Conservation (phyloP, 2,797 vertebrate genomes). For the Microtus obscurus region DNA sequence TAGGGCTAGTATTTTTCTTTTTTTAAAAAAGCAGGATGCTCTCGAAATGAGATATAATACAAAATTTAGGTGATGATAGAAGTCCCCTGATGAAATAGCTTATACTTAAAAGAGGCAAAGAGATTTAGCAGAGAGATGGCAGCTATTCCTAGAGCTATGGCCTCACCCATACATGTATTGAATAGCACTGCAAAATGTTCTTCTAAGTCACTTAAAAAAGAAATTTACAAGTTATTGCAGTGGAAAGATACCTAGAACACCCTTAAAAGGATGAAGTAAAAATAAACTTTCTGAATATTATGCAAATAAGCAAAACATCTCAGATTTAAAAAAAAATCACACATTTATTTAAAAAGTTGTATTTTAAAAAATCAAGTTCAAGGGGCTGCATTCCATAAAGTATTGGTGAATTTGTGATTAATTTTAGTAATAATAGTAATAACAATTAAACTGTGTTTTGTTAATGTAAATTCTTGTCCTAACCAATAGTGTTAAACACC, state of each 20-base stretch:
- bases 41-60: conserved; percentile 1
- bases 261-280: background rate
- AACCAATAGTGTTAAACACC: background rate
- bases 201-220: conserved; percentile 39
- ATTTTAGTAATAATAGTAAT: background rate
- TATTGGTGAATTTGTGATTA: background rate
- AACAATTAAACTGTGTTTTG: conserved; percentile 1
- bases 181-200: conserved; percentile 15
- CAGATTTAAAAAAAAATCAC: background rate
- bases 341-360: background rate
- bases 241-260: background rate
- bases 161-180: conserved; percentile 8
- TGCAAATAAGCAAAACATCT: conserved; percentile 14
- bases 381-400: background rate
- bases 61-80: conserved; percentile 1
- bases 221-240: conserved; percentile 10
- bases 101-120: conserved; percentile 52
- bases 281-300: conserved; percentile 4
- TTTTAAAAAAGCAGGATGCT: background rate
- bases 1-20: background rate
- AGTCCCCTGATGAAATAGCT: conserved; percentile 18
- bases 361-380: conserved; percentile 49
- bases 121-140: background rate
- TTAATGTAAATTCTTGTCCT: background rate
- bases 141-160: background rate